Conservation (phyloP, 2,888 invertebrate genomes). For the Caenorhabditis doughertyi region DNA sequence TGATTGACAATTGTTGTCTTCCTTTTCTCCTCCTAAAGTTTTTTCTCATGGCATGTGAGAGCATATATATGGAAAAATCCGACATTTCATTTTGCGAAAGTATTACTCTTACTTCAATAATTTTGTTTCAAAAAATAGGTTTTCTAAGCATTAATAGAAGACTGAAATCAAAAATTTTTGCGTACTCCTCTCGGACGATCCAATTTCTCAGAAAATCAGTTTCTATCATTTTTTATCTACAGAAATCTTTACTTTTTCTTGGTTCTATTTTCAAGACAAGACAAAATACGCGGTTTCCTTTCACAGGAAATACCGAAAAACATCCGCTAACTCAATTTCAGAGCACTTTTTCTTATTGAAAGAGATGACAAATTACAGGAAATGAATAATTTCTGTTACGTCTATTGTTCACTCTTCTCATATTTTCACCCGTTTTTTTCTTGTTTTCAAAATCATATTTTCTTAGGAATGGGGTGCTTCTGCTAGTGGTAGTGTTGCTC, state of each 20-base stretch:
- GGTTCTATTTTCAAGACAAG: not conserved
- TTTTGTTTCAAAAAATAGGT: too few relatives aligned
- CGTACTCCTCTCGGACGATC: too few relatives aligned
- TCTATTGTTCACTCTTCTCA: not conserved
- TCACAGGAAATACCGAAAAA: not conserved
- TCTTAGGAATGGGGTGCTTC: too few relatives aligned
- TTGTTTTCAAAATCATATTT: too few relatives aligned
- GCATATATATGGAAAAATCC: not conserved
- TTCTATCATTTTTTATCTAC: too few relatives aligned
- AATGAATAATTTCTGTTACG: not conserved
- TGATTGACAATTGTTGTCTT: conserved; percentile 43
- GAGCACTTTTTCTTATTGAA: not conserved
- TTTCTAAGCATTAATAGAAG: too few relatives aligned
- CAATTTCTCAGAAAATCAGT: too few relatives aligned
- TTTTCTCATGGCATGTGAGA: not conserved
- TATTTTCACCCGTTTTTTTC: not conserved
- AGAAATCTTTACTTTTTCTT: not conserved
- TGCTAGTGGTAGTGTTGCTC: too few relatives aligned
- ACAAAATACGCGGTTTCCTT: not conserved
- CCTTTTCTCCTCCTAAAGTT: not conserved
- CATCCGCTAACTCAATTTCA: not conserved
- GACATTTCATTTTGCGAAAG: not conserved
- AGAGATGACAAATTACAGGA: not conserved
- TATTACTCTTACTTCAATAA: too few relatives aligned
- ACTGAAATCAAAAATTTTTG: too few relatives aligned